Evolutionary conservation across 37 sponge, comb jelly and placozoan species (phyloP).

Genomic region (Cladorhizidae sp.): DNA sequence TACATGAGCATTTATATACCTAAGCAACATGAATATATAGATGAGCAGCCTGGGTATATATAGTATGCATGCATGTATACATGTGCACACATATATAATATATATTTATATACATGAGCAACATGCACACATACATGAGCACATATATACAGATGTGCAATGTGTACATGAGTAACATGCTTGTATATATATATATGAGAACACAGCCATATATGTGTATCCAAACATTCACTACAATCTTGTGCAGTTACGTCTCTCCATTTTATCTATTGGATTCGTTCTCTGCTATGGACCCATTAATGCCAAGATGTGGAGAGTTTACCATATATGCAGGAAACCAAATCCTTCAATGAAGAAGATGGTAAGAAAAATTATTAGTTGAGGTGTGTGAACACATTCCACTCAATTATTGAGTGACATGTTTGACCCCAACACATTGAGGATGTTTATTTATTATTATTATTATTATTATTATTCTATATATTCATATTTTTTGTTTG

Average conservation of each 20-base stretch:
- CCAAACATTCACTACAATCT: background rate
- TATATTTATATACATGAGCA: background rate
- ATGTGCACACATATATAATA: background rate
- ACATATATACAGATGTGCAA: no score
- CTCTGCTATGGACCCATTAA: constrained; percentile 40
- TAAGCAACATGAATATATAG: no score
- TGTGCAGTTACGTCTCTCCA: constrained; percentile 17
- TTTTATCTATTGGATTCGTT: constrained; percentile 26
- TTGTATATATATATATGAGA: no score
- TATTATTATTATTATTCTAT: no score
- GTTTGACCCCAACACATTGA: no score
- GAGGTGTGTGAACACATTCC: background rate
- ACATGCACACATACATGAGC: background rate
- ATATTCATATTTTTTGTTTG: no score
- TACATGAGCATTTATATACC: no score
- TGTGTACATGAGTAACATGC: no score
- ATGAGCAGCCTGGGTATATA: no score
- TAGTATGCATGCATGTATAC: background rate
- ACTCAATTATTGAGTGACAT: no score
- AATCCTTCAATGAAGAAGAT: constrained; percentile 28
- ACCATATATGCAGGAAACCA: constrained; percentile 37
- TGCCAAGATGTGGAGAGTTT: constrained; percentile 66
- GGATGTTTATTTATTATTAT: no score
- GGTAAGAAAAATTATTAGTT: background rate
- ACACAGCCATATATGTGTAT: no score